Conservation (phyloP, 1,140 invertebrate genomes). For the Tetragonula clypearis region DNA sequence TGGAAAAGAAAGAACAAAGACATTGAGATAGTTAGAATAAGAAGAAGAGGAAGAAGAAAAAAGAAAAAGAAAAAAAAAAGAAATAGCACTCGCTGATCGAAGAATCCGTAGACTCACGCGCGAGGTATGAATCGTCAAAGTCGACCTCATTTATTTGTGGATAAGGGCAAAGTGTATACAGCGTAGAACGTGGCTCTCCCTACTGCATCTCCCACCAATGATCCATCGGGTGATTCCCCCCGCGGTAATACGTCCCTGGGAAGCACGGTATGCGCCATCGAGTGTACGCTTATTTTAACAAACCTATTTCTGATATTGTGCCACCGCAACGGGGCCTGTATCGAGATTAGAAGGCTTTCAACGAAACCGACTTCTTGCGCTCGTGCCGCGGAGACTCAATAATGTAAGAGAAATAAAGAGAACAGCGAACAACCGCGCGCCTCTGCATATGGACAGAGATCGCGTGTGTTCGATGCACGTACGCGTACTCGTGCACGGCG, state of each 20-base stretch:
- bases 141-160: constrained; percentile 53
- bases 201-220: constrained; percentile 48
- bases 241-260: constrained; percentile 62
- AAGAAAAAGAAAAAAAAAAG: background rate
- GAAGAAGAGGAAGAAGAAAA: background rate
- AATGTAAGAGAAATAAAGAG: constrained; percentile 28
- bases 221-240: constrained; percentile 31
- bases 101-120: background rate
- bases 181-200: constrained; percentile 31
- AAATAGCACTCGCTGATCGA: background rate
- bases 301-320: constrained; percentile 74
- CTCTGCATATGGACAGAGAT: constrained; percentile 38
- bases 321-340: constrained; percentile 64
- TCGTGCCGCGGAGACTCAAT: constrained; percentile 23
- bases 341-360: constrained; percentile 70
- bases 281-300: constrained; percentile 74
- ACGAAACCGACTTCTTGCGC: constrained; percentile 48
- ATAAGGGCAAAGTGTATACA: constrained; percentile 56
- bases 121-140: constrained; percentile 34
- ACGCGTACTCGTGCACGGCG: constrained; percentile 19
- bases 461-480: constrained; percentile 21
- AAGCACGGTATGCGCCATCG: constrained; percentile 63
- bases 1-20: background rate
- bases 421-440: constrained; percentile 33
- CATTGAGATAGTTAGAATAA: background rate